Conservation (phyloP, 1,140 invertebrate genomes). For the Caenorhabditis briggsae region DNA sequence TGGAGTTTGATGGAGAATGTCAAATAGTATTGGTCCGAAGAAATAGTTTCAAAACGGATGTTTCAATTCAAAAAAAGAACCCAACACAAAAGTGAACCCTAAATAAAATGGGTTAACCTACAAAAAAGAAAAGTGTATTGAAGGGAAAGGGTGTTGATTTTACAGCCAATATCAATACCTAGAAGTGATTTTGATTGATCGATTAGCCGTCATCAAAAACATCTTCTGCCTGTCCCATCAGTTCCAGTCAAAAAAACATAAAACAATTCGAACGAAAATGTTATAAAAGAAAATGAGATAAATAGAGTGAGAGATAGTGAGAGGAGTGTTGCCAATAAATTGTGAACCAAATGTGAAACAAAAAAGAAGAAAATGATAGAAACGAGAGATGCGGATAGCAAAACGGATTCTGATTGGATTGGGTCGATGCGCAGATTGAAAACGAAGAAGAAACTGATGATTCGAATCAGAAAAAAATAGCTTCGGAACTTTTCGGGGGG, state of each 20-base stretch:
- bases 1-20: no score
- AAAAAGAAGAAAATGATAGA: neutral
- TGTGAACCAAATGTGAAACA: constrained; percentile 32
- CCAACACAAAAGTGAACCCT: no score
- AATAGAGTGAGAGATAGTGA: neutral
- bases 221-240: neutral
- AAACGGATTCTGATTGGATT: constrained; percentile 50
- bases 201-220: neutral
- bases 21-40: no score
- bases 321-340: constrained; percentile 12
- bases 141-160: neutral
- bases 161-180: neutral
- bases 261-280: neutral
- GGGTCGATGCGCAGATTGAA: neutral
- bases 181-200: constrained; percentile 10
- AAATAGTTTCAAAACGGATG: no score
- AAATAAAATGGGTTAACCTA: no score
- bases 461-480: constrained; percentile 8
- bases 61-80: no score
- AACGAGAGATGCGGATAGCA: constrained; percentile 33
- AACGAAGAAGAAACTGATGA: constrained; percentile 6
- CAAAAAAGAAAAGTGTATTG: no score
- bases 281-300: neutral
- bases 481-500: constrained; percentile 10
- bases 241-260: constrained; percentile 26